phyloP scores from a whole-genome alignment of 2,113 vertebrate species.

The Petroica traversi region DNA sequence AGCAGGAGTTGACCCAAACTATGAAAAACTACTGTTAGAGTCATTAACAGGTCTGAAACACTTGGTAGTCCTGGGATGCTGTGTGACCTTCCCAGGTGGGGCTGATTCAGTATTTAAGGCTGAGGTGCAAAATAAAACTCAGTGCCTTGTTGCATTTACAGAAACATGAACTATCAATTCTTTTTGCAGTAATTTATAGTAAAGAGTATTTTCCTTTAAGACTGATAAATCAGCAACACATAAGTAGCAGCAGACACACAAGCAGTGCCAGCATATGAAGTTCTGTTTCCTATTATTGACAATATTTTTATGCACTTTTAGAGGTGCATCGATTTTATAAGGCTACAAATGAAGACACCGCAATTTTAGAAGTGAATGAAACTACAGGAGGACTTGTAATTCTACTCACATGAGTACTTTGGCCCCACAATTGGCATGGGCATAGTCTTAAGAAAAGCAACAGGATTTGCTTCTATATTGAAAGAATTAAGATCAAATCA shows the following conservation, averaged over 20 bases:
- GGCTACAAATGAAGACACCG: not conserved
- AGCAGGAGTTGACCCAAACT: not conserved
- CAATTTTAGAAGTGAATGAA: not conserved
- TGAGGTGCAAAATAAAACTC: not conserved
- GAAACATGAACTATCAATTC: not conserved
- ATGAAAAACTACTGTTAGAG: not conserved
- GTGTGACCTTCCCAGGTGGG: not conserved
- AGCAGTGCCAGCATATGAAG: not conserved
- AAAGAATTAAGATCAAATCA: not conserved
- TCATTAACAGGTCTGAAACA: not conserved
- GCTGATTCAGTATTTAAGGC: not conserved
- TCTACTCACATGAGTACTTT: not conserved
- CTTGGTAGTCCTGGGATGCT: not conserved
- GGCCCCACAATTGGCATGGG: not conserved
- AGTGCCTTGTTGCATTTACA: not conserved
- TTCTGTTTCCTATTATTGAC: not conserved
- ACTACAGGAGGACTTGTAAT: not conserved
- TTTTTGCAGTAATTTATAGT: not conserved
- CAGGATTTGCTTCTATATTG: not conserved
- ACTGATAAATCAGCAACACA: not conserved
- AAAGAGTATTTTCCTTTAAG: not conserved
- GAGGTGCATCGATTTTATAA: not conserved
- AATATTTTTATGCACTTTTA: not conserved
- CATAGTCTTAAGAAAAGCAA: not conserved
- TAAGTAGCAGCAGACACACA: not conserved